A percentile compares a stretch with the other conserved stretches of the same genome.
These are phyloP conservation scores for Tenthredo scrophulariae DNA, from an alignment of 2,888 invertebrate species.

Conservation along the genomic window DNA sequence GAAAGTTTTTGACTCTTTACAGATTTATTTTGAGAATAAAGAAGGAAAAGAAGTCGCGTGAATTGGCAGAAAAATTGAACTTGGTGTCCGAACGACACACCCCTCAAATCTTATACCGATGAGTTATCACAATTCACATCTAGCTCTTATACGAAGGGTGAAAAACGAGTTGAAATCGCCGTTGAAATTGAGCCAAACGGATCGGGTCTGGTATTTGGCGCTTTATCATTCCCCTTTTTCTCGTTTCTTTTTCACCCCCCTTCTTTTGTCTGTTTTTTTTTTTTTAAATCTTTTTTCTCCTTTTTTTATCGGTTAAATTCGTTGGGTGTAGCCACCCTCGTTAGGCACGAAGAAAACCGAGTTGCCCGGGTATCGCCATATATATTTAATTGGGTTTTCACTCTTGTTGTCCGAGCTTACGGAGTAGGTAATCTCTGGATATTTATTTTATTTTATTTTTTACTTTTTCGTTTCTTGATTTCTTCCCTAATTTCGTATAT, in stretches of 20 bases:
- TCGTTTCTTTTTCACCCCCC: background rate
- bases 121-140: background rate
- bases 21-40: background rate
- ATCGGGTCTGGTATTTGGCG: conserved; percentile 22
- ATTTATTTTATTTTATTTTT: background rate
- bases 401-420: conserved; percentile 19
- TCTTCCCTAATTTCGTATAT: background rate
- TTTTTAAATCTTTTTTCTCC: background rate
- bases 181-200: conserved; percentile 33
- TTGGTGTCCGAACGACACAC: conserved; percentile 11
- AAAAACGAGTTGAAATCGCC: conserved; percentile 36
- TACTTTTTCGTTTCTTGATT: background rate
- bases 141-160: background rate
- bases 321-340: conserved; percentile 4
- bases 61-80: conserved; percentile 26
- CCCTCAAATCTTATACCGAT: conserved; percentile 15
- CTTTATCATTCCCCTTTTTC: conserved; percentile 31
- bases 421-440: background rate
- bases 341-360: conserved; percentile 6
- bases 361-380: conserved; percentile 14
- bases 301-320: conserved; percentile 53
- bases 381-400: conserved; percentile 42
- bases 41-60: background rate
- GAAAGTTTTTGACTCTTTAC: background rate
- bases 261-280: conserved; percentile 11